A percentile compares a stretch with the other conserved stretches of the same genome.
Evolutionary conservation across 2,797 vertebrate genomes (phyloP).

Genomic region (Manis pentadactyla): DNA sequence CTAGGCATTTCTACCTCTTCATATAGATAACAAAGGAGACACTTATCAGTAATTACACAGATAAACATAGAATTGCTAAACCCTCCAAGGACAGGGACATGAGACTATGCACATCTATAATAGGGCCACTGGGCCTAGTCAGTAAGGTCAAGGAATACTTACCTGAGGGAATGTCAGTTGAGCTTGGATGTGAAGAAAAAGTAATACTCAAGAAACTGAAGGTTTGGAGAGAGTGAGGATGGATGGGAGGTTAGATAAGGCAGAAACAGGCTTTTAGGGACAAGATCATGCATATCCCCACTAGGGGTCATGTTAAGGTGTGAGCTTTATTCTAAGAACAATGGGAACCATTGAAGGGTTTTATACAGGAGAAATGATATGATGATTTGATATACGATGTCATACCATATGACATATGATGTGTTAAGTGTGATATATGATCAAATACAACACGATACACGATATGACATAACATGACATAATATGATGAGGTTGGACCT

Average conservation of each 20-base stretch:
- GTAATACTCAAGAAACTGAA: background rate
- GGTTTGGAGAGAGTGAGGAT: background rate
- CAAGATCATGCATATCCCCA: background rate
- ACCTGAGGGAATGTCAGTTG: background rate
- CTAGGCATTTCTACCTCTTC: background rate
- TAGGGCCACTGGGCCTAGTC: background rate
- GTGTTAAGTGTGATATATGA: background rate
- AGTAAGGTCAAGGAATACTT: background rate
- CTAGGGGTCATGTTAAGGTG: background rate
- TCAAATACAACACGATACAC: background rate
- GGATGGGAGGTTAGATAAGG: background rate
- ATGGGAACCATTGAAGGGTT: background rate
- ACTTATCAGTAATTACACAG: background rate
- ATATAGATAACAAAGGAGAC: background rate
- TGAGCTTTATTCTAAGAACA: background rate
- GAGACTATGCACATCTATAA: background rate
- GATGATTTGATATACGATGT: background rate
- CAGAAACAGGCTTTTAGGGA: background rate
- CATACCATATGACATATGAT: background rate
- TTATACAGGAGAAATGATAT: background rate
- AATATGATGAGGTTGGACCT: background rate
- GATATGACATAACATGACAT: background rate
- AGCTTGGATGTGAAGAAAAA: background rate
- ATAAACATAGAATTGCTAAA: background rate
- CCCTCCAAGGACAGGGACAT: background rate